Evolutionary conservation across 1,140 invertebrate genomes (phyloP).

Genomic region (Zaprionus kolodkinae): DNA sequence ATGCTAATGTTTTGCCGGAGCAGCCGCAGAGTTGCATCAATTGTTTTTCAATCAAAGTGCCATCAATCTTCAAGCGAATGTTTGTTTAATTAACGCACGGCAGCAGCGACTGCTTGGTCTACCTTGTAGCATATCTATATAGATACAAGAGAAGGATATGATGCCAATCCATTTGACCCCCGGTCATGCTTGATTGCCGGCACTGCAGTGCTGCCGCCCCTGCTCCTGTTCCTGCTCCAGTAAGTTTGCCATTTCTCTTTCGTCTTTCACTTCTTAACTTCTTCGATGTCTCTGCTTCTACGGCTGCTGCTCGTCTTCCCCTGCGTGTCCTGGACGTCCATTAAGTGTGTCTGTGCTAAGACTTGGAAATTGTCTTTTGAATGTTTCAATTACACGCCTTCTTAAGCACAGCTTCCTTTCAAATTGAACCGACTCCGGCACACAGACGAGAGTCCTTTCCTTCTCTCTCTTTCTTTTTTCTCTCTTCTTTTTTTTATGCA

Average conservation of each 20-base stretch:
- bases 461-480: conserved; percentile 31
- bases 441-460: conserved; percentile 17
- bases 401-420: conserved; percentile 84
- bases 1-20: conserved; percentile 72
- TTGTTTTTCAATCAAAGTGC: conserved; percentile 82
- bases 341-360: conserved; percentile 84
- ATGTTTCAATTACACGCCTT: conserved; percentile 85
- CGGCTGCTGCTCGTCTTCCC: not conserved
- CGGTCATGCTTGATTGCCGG: conserved; percentile 72
- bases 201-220: conserved; percentile 17
- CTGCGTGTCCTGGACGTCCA: conserved; percentile 78
- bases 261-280: conserved; percentile 81
- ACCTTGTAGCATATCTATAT: not conserved
- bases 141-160: not conserved
- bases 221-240: not conserved
- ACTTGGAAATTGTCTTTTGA: conserved; percentile 85
- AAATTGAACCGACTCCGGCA: conserved; percentile 68
- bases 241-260: conserved; percentile 74
- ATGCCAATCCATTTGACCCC: conserved; percentile 74
- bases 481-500: conserved; percentile 67
- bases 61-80: conserved; percentile 79
- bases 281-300: not conserved
- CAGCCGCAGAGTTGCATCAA: conserved; percentile 76
- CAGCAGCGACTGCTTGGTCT: not conserved
- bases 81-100: conserved; percentile 79